phyloP scores from a whole-genome alignment of 1,140 invertebrate species.

The Pseudomyrmex cubaensis region DNA sequence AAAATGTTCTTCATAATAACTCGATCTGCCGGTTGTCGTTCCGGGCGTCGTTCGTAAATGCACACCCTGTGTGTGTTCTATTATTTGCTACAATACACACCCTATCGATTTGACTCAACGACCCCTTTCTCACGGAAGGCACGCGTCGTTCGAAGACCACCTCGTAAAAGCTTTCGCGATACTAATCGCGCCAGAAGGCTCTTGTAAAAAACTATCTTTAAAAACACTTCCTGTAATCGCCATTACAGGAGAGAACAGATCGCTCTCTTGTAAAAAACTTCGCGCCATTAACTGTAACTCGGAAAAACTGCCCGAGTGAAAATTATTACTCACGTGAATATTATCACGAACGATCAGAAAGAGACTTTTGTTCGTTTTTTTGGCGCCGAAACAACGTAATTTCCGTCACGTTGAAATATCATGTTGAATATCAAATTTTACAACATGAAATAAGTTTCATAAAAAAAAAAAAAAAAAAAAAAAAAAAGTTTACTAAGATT shows the following conservation, averaged over 20 bases:
- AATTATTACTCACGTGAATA: not conserved
- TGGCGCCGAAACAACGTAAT: too few species aligned
- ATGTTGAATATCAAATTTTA: too few species aligned
- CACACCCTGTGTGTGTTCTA: conserved; percentile 15
- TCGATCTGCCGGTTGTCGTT: conserved; percentile 2
- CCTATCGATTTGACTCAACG: conserved; percentile 59
- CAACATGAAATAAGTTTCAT: too few species aligned
- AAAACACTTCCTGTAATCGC: not conserved
- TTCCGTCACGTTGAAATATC: too few species aligned
- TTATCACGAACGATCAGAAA: too few species aligned
- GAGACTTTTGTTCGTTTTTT: too few species aligned
- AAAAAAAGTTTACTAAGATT: not conserved
- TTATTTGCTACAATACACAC: conserved; percentile 49
- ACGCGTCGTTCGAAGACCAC: conserved; percentile 12
- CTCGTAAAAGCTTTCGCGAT: conserved; percentile 25
- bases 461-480: too few species aligned
- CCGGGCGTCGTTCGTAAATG: conserved; percentile 45
- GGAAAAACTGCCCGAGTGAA: not conserved
- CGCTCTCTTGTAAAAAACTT: not conserved
- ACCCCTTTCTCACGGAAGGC: conserved; percentile 45
- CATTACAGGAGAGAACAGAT: not conserved
- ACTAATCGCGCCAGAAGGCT: conserved; percentile 16
- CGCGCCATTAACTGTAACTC: too few species aligned
- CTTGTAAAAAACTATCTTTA: not conserved
- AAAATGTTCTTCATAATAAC: not conserved